These are phyloP conservation scores for Gavialis gangeticus DNA, from an alignment of 2,113 vertebrate genomes.

Conservation along the genomic window DNA sequence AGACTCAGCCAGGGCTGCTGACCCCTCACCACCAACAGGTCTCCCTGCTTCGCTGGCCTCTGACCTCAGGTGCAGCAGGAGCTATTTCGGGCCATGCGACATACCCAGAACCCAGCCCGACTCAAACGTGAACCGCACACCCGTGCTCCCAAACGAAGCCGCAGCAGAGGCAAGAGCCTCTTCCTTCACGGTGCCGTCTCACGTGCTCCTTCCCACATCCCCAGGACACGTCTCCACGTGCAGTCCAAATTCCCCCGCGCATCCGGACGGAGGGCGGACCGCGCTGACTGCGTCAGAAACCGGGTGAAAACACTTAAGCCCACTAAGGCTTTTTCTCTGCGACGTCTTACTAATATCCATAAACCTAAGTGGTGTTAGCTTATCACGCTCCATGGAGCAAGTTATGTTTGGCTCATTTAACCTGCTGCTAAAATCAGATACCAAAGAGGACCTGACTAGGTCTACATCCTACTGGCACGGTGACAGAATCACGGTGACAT, in stretches of 20 bases:
- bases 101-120: not conserved
- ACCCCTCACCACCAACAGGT: not conserved
- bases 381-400: not conserved
- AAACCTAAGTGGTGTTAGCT: not conserved
- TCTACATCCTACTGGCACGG: not conserved
- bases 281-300: not conserved
- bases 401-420: not conserved
- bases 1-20: not conserved
- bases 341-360: too few relatives aligned
- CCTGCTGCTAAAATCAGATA: not conserved
- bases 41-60: not conserved
- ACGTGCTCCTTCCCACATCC: not conserved
- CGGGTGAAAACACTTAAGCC: not conserved
- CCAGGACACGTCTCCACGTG: too few relatives aligned
- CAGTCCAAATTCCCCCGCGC: rapidly evolving
- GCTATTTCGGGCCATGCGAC: not conserved
- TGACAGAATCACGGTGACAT: not conserved
- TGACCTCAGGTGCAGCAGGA: not conserved
- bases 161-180: not conserved
- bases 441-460: not conserved
- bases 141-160: not conserved
- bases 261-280: not conserved
- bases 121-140: not conserved
- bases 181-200: not conserved
- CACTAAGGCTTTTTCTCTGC: not conserved